Conservation (phyloP, 1,140 invertebrate genomes). For the Zaprionus kolodkinae region DNA sequence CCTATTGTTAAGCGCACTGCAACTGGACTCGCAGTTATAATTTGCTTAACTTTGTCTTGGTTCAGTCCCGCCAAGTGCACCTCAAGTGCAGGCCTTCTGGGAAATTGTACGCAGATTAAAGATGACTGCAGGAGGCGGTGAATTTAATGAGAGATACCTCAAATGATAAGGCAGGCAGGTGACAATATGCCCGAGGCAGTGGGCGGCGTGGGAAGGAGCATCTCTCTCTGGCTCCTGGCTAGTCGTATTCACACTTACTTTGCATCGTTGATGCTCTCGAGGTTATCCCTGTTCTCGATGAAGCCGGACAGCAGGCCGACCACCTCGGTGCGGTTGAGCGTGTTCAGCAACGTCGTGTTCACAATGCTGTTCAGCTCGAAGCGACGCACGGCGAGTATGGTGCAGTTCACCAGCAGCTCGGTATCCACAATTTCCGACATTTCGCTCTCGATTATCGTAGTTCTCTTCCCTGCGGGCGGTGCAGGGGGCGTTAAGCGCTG, state of each 20-base stretch:
- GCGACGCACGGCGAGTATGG: constrained; percentile 77
- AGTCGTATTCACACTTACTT: constrained; percentile 64
- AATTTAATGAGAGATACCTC: constrained; percentile 3
- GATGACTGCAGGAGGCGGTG: not conserved
- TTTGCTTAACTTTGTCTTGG: constrained; percentile 43
- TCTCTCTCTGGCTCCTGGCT: not conserved
- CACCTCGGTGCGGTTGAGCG: constrained; percentile 77
- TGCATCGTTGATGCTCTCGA: constrained; percentile 77
- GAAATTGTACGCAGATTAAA: constrained; percentile 19
- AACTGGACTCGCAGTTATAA: constrained; percentile 13
- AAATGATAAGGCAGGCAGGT: not conserved
- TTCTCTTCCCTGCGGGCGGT: not conserved
- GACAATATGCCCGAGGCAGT: not conserved
- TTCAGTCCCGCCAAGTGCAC: not conserved
- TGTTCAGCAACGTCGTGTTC: constrained; percentile 68
- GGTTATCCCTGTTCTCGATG: constrained; percentile 81
- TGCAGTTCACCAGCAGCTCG: constrained; percentile 81
- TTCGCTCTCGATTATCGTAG: constrained; percentile 19
- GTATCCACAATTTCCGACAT: constrained; percentile 83
- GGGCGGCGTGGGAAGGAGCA: not conserved
- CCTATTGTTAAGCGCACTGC: not conserved
- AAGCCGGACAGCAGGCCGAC: constrained; percentile 72
- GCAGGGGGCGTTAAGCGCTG: constrained; percentile 8
- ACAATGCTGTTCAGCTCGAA: constrained; percentile 78
- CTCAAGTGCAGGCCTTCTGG: constrained; percentile 1